A percentile compares a stretch with the other conserved stretches of the same genome.
These are phyloP conservation scores for Leptinotarsa juncta DNA, from an alignment of 2,888 invertebrate genomes.

Conservation along the genomic window DNA sequence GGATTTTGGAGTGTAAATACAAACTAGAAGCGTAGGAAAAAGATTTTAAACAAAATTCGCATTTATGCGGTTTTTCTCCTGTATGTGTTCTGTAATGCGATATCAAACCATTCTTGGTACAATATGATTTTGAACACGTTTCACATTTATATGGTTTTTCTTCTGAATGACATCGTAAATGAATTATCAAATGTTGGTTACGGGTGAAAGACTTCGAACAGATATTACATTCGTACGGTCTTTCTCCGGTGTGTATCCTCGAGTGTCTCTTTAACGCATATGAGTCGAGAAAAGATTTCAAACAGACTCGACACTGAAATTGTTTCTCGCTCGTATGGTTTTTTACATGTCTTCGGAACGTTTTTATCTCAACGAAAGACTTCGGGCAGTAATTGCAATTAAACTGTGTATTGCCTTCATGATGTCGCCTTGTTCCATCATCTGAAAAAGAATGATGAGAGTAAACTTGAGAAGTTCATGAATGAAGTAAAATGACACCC, in stretches of 20 bases:
- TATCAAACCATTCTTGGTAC: too few species aligned
- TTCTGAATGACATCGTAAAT: background rate
- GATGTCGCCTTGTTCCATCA: background rate
- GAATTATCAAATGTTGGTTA: background rate
- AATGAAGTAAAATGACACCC: too few species aligned
- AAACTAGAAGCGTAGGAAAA: background rate
- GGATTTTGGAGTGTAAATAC: background rate
- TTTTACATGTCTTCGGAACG: background rate
- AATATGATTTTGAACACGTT: too few species aligned
- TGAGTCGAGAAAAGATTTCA: background rate
- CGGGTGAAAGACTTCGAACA: too few species aligned
- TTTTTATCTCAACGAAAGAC: background rate
- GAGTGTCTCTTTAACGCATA: too few species aligned
- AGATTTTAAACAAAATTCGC: background rate
- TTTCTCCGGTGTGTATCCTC: too few species aligned
- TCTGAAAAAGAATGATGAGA: too few species aligned
- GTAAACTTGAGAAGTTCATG: too few species aligned
- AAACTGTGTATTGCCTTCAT: background rate
- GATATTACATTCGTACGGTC: too few species aligned
- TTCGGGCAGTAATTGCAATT: background rate
- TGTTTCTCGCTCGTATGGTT: too few species aligned
- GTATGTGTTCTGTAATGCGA: too few species aligned
- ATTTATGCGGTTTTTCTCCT: background rate
- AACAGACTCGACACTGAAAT: background rate
- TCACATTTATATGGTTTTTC: too few species aligned